phyloP scores from a whole-genome alignment of 2,888 invertebrate genomes.

The Limnephilus auricula region DNA sequence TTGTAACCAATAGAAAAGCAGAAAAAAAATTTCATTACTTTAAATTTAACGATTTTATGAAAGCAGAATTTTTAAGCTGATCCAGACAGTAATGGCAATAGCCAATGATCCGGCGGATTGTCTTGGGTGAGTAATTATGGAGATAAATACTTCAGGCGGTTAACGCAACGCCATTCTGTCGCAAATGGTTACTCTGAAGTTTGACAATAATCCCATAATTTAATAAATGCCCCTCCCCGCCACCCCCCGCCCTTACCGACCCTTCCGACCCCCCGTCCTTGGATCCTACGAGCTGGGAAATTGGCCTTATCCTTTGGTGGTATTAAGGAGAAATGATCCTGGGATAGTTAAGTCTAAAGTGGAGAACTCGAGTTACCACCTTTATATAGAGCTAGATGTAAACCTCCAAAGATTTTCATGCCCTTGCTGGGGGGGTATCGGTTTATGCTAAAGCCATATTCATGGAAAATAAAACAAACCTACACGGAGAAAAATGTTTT shows the following conservation, averaged over 20 bases:
- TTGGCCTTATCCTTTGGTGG: slow-evolving; percentile 26
- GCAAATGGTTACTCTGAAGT: background rate
- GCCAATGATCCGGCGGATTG: background rate
- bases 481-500: no score
- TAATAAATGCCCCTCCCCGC: slow-evolving; percentile 23
- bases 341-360: slow-evolving; percentile 38
- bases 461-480: background rate
- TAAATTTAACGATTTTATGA: background rate
- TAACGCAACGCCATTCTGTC: background rate
- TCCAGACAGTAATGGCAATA: background rate
- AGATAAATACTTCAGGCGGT: background rate
- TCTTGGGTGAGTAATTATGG: background rate
- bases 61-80: background rate
- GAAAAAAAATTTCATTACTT: background rate
- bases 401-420: background rate
- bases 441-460: background rate
- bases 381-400: slow-evolving; percentile 31
- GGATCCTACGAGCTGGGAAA: slow-evolving; percentile 22
- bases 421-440: background rate
- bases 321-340: slow-evolving; percentile 39
- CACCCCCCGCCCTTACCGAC: background rate
- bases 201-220: slow-evolving; percentile 39
- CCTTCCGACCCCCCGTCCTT: background rate
- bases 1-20: background rate
- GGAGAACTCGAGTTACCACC: slow-evolving; percentile 36